A percentile compares a stretch with the other conserved stretches of the same genome.
phyloP scores from a whole-genome alignment of 2,113 vertebrate genomes.

The Xiphophorus maculatus region DNA sequence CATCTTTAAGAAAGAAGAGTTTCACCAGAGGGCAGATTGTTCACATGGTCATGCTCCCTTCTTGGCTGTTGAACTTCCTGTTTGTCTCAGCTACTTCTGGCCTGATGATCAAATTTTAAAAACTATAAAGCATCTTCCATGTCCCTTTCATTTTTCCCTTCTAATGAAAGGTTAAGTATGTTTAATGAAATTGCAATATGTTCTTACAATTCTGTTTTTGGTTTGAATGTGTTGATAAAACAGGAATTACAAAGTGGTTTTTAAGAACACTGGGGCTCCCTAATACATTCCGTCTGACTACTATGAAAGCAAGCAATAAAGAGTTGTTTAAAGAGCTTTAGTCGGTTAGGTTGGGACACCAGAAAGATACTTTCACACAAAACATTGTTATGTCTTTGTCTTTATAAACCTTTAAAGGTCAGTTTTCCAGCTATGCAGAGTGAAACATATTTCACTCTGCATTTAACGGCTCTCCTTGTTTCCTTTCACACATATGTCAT shows the following conservation, averaged over 20 bases:
- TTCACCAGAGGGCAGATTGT: constrained; percentile 46
- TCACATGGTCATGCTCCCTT: background rate
- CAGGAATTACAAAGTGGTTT: background rate
- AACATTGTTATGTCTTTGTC: background rate
- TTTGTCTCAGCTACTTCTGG: constrained; percentile 35
- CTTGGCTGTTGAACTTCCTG: constrained; percentile 21
- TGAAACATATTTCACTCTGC: background rate
- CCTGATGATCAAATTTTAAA: constrained; percentile 49
- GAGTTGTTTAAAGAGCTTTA: too few relatives aligned
- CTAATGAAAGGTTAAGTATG: background rate
- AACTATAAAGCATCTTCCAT: constrained; percentile 30
- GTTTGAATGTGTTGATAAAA: background rate
- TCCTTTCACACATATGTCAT: background rate
- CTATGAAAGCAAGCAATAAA: too few relatives aligned
- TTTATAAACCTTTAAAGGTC: background rate
- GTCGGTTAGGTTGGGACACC: too few relatives aligned
- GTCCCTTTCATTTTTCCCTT: background rate
- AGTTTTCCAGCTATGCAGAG: background rate
- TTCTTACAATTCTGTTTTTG: background rate
- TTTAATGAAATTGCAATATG: background rate
- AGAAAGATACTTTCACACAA: background rate
- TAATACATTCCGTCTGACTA: too few relatives aligned
- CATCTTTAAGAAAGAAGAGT: constrained; percentile 3
- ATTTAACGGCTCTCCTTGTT: background rate
- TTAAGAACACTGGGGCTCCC: background rate